Evolutionary conservation across 2,888 invertebrate species (phyloP).

Genomic region (Venusia cambrica): DNA sequence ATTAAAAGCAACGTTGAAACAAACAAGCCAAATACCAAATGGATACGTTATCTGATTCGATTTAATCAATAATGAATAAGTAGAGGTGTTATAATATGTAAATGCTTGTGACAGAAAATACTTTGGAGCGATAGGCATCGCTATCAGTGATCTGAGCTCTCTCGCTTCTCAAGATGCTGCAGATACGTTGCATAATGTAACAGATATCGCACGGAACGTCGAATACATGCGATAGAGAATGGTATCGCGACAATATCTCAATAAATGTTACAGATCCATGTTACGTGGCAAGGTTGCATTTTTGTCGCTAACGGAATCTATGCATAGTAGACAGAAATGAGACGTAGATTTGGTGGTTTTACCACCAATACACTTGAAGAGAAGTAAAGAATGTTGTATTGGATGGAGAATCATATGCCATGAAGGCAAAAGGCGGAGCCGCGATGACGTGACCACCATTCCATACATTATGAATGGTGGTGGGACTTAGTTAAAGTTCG

Average conservation of each 20-base stretch:
- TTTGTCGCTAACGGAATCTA: slow-evolving; percentile 11
- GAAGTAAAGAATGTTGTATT: no score
- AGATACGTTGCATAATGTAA: slow-evolving; percentile 12
- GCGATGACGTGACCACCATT: no score
- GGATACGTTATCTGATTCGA: background rate
- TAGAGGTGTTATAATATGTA: slow-evolving; percentile 6
- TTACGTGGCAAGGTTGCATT: slow-evolving; percentile 9
- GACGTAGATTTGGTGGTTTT: no score
- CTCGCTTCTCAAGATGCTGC: slow-evolving; percentile 12
- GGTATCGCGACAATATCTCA: slow-evolving; percentile 12
- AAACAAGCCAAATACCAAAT: background rate
- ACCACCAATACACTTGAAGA: no score
- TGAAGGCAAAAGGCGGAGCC: no score
- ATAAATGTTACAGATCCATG: slow-evolving; percentile 11
- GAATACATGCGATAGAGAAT: slow-evolving; percentile 12
- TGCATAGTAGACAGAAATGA: no score
- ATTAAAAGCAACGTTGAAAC: no score
- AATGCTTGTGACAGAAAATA: slow-evolving; percentile 4
- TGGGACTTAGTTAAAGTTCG: no score
- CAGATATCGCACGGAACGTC: slow-evolving; percentile 5
- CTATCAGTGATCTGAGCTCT: slow-evolving; percentile 13
- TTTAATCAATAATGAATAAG: slow-evolving; percentile 2
- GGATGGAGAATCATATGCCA: no score
- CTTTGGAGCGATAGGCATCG: slow-evolving; percentile 3
- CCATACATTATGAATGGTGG: no score